Conservation (phyloP, 1,140 invertebrate species). For the Macrocentrus cingulum region DNA sequence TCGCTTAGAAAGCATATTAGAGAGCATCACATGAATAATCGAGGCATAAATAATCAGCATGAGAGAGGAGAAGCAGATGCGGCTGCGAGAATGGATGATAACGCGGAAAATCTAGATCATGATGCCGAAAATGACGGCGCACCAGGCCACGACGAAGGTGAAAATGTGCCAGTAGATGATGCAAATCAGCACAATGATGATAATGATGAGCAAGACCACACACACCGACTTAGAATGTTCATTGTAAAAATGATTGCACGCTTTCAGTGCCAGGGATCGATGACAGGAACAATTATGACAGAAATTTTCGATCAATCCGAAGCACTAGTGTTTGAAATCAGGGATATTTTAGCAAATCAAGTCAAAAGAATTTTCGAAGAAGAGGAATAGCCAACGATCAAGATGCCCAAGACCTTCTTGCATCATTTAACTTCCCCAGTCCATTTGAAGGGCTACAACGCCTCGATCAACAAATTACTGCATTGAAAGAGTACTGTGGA, state of each 20-base stretch:
- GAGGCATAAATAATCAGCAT: no score
- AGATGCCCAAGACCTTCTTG: neutral
- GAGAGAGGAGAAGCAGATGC: neutral
- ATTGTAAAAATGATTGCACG: slow-evolving; percentile 3
- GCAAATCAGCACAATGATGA: no score
- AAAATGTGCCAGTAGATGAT: no score
- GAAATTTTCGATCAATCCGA: slow-evolving; percentile 16
- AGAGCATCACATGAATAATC: neutral
- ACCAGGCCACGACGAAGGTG: no score
- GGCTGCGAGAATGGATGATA: no score
- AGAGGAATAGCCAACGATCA: neutral
- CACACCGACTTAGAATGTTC: neutral
- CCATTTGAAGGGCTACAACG: slow-evolving; percentile 2
- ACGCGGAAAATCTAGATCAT: no score
- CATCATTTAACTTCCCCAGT: neutral
- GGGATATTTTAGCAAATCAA: neutral
- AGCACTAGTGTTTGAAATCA: neutral
- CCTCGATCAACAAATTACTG: neutral
- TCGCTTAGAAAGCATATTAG: neutral
- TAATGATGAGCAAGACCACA: neutral
- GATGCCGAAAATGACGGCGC: no score
- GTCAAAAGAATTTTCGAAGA: neutral
- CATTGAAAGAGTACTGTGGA: neutral
- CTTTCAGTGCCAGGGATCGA: slow-evolving; percentile 12
- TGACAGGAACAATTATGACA: slow-evolving; percentile 2